A percentile compares a stretch with the other conserved stretches of the same genome.
These are phyloP conservation scores for Xenus cinereus DNA, from an alignment of 2,113 vertebrate species.

Conservation along the genomic window DNA sequence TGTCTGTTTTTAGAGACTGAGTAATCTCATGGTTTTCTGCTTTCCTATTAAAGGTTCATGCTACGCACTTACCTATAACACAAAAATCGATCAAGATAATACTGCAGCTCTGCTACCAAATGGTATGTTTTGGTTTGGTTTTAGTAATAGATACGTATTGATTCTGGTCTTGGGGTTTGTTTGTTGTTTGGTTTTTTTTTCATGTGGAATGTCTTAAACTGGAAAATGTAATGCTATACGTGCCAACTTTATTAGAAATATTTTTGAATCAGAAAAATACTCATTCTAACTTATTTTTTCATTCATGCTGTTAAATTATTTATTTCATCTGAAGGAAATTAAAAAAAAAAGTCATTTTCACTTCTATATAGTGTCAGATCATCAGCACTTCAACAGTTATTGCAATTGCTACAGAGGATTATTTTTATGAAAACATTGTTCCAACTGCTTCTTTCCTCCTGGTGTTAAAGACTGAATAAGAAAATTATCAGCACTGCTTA, in stretches of 20 bases:
- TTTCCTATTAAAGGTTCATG: conserved; percentile 76
- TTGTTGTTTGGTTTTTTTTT: not conserved
- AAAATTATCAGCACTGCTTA: not conserved
- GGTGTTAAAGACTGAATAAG: not conserved
- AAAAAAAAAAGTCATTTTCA: not conserved
- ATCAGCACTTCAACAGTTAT: not conserved
- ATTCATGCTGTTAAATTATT: not conserved
- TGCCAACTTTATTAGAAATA: not conserved
- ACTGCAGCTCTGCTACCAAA: conserved; percentile 81
- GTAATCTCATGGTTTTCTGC: not conserved
- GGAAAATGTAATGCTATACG: not conserved
- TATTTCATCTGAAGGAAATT: not conserved
- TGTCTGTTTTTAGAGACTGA: not conserved
- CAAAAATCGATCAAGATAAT: conserved; percentile 89
- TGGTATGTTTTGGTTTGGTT: conserved; percentile 70
- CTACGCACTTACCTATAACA: conserved; percentile 83
- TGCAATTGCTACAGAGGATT: not conserved
- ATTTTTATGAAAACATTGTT: not conserved
- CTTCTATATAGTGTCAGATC: not conserved
- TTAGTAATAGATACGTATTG: not conserved
- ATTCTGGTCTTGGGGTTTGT: not conserved
- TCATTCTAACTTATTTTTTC: not conserved
- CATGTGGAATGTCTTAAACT: not conserved
- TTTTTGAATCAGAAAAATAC: not conserved
- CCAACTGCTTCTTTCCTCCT: not conserved